Percentiles rank a stretch among this genome's conserved stretches.
Conservation (phyloP, 2,113 vertebrate species). For the Ovis aries region DNA sequence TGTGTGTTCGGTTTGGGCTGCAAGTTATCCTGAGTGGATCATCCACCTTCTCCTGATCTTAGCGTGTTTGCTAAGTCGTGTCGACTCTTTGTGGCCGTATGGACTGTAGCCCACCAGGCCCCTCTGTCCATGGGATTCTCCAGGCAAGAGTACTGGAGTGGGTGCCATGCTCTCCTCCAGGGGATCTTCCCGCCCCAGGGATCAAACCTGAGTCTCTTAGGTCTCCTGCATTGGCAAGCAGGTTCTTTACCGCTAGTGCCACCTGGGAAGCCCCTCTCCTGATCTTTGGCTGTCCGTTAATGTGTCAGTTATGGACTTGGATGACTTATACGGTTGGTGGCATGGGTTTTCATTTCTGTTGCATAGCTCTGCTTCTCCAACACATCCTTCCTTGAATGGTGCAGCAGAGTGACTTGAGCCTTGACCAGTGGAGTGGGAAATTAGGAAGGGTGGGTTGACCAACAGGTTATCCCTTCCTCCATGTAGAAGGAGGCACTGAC, state of each 20-base stretch:
- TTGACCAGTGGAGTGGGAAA: not conserved
- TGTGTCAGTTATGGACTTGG: fast-evolving
- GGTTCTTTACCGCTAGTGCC: not conserved
- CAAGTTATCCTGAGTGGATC: too few species aligned
- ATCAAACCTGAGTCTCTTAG: not conserved
- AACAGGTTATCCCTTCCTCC: not conserved
- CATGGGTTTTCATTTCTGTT: not conserved
- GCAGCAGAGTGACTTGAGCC: too few species aligned
- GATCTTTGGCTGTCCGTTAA: not conserved
- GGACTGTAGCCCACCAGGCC: not conserved
- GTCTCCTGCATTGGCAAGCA: not conserved
- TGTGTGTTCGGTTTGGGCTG: not conserved
- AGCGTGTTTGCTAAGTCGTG: fast-evolving
- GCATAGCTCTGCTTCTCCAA: not conserved
- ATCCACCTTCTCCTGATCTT: not conserved
- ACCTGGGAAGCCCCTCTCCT: not conserved
- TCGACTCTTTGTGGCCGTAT: not conserved
- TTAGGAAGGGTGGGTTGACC: not conserved
- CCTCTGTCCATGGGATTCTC: not conserved
- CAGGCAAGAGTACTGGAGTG: not conserved
- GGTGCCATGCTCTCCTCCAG: not conserved
- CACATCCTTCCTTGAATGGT: too few species aligned
- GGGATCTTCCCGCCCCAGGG: not conserved
- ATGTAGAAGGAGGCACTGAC: not conserved
- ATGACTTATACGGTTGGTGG: not conserved